These are phyloP conservation scores for Pseudonaja textilis DNA, from an alignment of 2,113 vertebrate genomes.

Conservation along the genomic window DNA sequence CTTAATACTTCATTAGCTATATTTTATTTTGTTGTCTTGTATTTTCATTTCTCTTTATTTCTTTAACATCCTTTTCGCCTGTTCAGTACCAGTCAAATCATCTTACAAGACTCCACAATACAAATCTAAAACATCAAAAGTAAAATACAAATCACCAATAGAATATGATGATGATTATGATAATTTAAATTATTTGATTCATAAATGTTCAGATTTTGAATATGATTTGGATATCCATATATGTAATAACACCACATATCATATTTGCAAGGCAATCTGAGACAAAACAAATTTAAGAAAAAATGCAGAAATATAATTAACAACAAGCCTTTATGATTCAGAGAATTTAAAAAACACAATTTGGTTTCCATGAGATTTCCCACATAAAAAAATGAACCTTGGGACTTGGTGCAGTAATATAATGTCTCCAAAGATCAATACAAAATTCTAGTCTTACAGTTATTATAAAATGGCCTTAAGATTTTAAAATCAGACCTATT, in stretches of 20 bases:
- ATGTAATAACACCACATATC: conserved; percentile 11
- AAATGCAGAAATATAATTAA: neutral
- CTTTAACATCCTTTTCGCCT: neutral
- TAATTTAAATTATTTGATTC: conserved; percentile 28
- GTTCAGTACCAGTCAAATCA: neutral
- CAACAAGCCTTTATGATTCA: neutral
- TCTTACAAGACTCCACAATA: neutral
- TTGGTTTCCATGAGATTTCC: neutral
- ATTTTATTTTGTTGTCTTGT: neutral
- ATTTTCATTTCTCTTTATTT: neutral
- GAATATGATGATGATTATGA: neutral
- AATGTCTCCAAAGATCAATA: neutral
- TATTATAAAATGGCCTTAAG: neutral
- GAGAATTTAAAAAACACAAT: neutral
- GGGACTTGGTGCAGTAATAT: neutral
- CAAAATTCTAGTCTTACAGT: neutral
- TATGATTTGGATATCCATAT: conserved; percentile 24
- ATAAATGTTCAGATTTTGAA: conserved; percentile 31
- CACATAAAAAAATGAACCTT: neutral
- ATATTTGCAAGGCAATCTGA: conserved; percentile 5
- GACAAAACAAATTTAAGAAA: neutral
- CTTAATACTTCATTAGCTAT: neutral
- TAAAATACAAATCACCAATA: neutral
- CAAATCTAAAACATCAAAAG: neutral
- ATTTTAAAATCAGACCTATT: neutral